These are phyloP conservation scores for Helicoverpa assulta DNA, from an alignment of 2,888 invertebrate genomes.

Conservation along the genomic window DNA sequence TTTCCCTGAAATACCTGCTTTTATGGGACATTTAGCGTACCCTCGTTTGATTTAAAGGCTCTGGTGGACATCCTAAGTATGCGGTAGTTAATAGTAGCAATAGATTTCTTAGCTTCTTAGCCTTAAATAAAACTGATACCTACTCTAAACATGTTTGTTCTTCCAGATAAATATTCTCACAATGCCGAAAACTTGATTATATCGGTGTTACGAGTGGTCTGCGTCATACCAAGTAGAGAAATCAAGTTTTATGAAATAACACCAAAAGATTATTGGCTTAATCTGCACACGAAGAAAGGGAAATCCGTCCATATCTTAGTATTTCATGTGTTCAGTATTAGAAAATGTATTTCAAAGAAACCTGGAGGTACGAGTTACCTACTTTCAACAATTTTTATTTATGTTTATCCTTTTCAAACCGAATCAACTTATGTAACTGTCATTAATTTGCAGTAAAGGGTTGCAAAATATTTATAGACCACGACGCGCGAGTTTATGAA, in stretches of 20 bases:
- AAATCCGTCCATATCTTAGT: conserved; percentile 56
- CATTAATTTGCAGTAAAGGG: conserved; percentile 57
- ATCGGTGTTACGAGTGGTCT: conserved; percentile 61
- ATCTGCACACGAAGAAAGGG: conserved; percentile 63
- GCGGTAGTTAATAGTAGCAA: too few species aligned
- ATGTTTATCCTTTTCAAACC: too few species aligned
- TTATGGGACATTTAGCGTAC: too few species aligned
- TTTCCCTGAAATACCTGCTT: too few species aligned
- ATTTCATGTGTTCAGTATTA: conserved; percentile 66
- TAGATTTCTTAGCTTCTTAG: background rate
- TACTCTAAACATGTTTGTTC: background rate
- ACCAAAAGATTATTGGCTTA: conserved; percentile 61
- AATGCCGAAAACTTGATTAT: conserved; percentile 63
- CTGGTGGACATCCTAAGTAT: too few species aligned
- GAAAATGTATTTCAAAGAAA: conserved; percentile 61
- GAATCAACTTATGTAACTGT: background rate
- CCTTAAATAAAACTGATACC: too few species aligned
- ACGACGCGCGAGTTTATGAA: conserved; percentile 67
- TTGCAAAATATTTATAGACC: conserved; percentile 66
- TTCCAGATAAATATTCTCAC: conserved; percentile 66
- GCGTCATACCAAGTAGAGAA: conserved; percentile 60
- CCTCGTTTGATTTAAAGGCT: too few species aligned
- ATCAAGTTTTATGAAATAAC: conserved; percentile 53
- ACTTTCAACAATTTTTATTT: background rate
- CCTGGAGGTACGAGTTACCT: conserved; percentile 48